These are phyloP conservation scores for Phainopepla nitens DNA, from an alignment of 2,113 vertebrate genomes.

Conservation along the genomic window DNA sequence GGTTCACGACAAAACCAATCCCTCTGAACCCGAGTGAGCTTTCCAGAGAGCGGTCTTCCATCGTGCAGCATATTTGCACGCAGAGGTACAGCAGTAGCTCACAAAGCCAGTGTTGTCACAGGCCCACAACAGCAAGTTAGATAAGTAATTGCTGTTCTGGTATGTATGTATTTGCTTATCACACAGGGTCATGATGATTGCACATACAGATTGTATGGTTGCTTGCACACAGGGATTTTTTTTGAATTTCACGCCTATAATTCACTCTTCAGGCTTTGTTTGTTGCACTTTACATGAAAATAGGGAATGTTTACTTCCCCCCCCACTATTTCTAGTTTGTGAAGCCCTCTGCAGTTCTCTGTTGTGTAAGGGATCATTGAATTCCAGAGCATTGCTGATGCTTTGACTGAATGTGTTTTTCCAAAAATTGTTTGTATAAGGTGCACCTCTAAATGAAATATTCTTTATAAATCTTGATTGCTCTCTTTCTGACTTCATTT, in stretches of 20 bases:
- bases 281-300: neutral
- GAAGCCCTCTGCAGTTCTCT: neutral
- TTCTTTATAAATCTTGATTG: neutral
- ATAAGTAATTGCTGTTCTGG: neutral
- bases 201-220: neutral
- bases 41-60: neutral
- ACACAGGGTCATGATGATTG: neutral
- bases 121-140: neutral
- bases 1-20: neutral
- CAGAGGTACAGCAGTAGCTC: neutral
- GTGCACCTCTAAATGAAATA: neutral
- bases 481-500: neutral
- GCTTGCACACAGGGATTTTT: neutral
- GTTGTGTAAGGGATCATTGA: neutral
- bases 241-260: neutral
- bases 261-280: neutral
- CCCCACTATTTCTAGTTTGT: neutral
- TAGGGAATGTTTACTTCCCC: neutral
- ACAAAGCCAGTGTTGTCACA: neutral
- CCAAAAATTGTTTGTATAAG: neutral
- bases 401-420: neutral
- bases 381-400: neutral
- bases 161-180: neutral
- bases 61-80: neutral
- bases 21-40: neutral